Evolutionary conservation across 2,113 vertebrate genomes (phyloP), one percentile per base, ranked within the genome.

Genomic region (Notothenia rossii): DNA sequence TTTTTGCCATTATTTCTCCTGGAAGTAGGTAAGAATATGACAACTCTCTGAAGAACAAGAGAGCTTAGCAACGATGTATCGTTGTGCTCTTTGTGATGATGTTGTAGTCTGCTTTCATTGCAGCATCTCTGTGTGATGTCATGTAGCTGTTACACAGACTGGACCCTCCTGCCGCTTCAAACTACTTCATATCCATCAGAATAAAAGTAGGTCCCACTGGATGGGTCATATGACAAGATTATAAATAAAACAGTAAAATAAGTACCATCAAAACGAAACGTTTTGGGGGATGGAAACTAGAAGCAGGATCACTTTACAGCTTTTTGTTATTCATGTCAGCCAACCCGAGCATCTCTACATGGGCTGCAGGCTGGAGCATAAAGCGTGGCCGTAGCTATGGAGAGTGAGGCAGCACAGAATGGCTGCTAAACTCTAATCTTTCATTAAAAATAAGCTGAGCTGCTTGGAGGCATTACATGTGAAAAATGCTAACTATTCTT

Each of bases 191-290:
- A 86, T 64, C 76, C 58, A 73, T 81, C 59, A 33, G 2, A 60
- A 76, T 62, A 60, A 49, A 89, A 86, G 61, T 84, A 84, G 82
- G 84, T 72, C 80, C 77, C 51, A 54, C 72, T 54, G 69, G 72
- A 53, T 72, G 72, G 68, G 77, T 82, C 80, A 61, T 70, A 68
- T 60, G 58, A 82, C 62, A 61, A 29, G 51, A 82, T 78, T 82
- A 68, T 72, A 63, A 75, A 88, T 74, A 88, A 73, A 74, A 74
- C 62, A 74, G 58, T 29, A 12, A 62, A 75, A 80, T 48, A 60
- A 18, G 62, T 60, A 9, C 36, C 10, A 11, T 61, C 40, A 51
- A 25, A 62, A 64, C 71, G 45, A 78, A 55, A 17, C 9, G 46
- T 10, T 58, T 79, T 54, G 14, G 61, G 68, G 73, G 49, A 43